phyloP scores from a whole-genome alignment of 37 sponge, comb jelly and placozoan species.

The Axinella damicornis region DNA sequence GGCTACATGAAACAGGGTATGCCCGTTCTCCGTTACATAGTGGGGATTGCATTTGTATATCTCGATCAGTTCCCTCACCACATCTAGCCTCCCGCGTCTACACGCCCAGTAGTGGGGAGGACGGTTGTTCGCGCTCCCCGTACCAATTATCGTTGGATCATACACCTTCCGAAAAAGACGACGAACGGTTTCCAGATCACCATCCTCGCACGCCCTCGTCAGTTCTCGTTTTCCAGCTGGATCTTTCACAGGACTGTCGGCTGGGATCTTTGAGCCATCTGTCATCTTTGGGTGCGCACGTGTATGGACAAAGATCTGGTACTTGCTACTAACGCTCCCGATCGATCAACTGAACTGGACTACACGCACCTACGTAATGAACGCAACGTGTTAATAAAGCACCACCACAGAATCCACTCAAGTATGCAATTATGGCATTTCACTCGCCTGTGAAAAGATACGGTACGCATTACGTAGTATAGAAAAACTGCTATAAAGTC shows the following conservation, averaged over 20 bases:
- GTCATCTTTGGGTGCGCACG: too few species aligned
- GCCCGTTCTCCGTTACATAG: slow-evolving; percentile 21
- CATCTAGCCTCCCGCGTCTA: background rate
- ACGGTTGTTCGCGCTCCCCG: background rate
- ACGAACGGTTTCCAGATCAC: background rate
- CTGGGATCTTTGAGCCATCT: too few species aligned
- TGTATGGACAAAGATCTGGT: too few species aligned
- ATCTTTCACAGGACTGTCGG: too few species aligned
- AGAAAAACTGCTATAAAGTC: too few species aligned
- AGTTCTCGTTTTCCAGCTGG: background rate
- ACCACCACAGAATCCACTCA: too few species aligned
- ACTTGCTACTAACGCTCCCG: too few species aligned
- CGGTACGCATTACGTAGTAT: too few species aligned
- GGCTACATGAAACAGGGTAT: slow-evolving; percentile 40
- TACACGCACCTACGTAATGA: too few species aligned
- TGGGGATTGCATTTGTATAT: slow-evolving; percentile 12
- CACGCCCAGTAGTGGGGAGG: slow-evolving; percentile 47
- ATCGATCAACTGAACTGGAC: too few species aligned
- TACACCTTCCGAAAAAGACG: background rate
- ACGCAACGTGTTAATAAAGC: background rate
- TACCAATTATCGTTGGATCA: background rate
- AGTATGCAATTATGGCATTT: too few species aligned
- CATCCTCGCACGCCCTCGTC: background rate
- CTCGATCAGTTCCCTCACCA: slow-evolving; percentile 17
- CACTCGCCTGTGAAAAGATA: too few species aligned